Base-by-base conservation (phyloP, 1,140 invertebrate genomes). In the Dinothrombium tinctorium region DNA sequence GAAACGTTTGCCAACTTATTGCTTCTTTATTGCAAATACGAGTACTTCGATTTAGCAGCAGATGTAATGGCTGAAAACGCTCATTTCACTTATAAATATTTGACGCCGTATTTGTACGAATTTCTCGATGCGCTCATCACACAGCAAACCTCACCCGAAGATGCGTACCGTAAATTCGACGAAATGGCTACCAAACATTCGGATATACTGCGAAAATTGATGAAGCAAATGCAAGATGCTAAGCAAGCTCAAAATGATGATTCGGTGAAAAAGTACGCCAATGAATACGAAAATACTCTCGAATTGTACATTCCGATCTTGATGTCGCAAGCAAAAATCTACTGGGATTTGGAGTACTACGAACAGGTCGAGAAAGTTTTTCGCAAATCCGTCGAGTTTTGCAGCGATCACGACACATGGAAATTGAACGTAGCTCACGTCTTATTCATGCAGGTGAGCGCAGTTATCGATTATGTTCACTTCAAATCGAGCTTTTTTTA, bases 281-380 rank as follows among this genome's bases (percentile, higher is more conserved):
- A 24, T 24, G 24, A 26, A 23, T 41, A 46, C 22, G 47, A 49
- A 12, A 42, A 51, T 33, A 33, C 26, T 8, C 46, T 53, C 22
- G 43, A 61, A 56, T 25, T 33, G 28, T 79, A 75, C 51, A 69
- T 95, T 43, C 90, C 92, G 0, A 82, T 96, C 11, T 65, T 98
- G 8, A 96, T 98, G 90, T 83, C 89, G 3, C 89, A 98, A 59
- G 89, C 90, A 0, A 95, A 92, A 68, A 92, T 98, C 47, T 92
- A 90, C 53, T 98, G 92, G 92, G 87, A 96, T 43, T 67, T 83
- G 53, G 83, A 90, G 55, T 87, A 96, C 56, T 98, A 95, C 54
- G 61, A 71, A 2, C 83, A 92, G 57, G 86, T 92, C 1, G 83
- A 89, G 55, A 83, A 83, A 54, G 81, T 89, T 45, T 89, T 89